phyloP scores from a whole-genome alignment of 1,140 invertebrate species.

The Archivesica marissinica region DNA sequence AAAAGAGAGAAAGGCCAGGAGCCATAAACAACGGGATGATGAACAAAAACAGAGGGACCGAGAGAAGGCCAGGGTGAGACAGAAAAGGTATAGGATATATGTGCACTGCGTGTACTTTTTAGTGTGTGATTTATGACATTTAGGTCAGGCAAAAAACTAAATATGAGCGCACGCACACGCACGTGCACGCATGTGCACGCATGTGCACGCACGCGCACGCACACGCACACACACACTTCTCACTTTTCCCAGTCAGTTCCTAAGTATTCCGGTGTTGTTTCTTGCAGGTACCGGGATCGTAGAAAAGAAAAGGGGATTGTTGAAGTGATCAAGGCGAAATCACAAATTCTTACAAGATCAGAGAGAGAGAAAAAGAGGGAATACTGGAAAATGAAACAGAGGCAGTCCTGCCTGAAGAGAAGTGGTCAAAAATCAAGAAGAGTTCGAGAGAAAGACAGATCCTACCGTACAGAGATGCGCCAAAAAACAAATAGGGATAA shows the following conservation, averaged over 20 bases:
- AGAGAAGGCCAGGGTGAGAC: not conserved
- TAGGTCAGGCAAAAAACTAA: not conserved
- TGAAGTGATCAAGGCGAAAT: not conserved
- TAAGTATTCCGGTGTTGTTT: not conserved
- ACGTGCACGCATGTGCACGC: not conserved
- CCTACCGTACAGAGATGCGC: not conserved
- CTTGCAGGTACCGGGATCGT: not conserved
- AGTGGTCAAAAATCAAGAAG: not conserved
- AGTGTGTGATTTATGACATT: not conserved
- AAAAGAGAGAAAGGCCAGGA: not conserved
- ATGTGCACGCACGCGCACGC: not conserved
- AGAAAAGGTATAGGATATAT: not conserved
- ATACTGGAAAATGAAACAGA: not conserved
- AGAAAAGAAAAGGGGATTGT: not conserved
- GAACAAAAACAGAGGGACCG: too few species aligned
- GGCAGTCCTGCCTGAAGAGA: not conserved
- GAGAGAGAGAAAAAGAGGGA: not conserved
- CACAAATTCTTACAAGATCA: not conserved
- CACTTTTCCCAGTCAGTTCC: not conserved
- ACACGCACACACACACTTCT: not conserved
- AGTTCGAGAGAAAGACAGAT: not conserved
- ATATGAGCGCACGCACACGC: not conserved
- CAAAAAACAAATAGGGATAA: not conserved
- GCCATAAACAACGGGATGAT: too few species aligned
- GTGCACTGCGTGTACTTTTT: not conserved